Conservation (phyloP, 2,797 vertebrate species). For the Tympanoctomys barrerae region DNA sequence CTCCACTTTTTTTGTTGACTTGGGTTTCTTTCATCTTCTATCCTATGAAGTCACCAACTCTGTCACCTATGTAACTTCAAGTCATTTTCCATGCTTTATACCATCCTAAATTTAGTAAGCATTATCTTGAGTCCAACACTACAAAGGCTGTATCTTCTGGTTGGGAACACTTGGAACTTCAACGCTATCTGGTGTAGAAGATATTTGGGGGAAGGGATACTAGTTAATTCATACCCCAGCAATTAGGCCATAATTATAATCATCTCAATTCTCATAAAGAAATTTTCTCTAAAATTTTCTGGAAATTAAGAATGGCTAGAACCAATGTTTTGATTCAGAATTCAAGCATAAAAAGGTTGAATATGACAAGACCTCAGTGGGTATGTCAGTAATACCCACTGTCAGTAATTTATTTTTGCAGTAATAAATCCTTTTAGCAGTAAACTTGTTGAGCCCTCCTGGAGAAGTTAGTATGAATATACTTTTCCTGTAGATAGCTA, state of each 20-base stretch:
- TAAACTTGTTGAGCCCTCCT: background rate
- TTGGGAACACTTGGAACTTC: background rate
- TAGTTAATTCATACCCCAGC: background rate
- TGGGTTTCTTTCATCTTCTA: background rate
- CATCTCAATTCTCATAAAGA: background rate
- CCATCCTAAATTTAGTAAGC: slow-evolving; percentile 3
- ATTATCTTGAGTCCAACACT: background rate
- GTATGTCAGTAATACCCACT: too few relatives aligned
- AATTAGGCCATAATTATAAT: background rate
- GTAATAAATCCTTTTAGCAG: slow-evolving; percentile 61
- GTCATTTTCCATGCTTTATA: background rate
- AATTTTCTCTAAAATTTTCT: background rate
- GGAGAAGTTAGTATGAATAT: slow-evolving; percentile 30
- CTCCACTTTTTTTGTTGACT: slow-evolving; percentile 27
- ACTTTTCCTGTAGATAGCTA: slow-evolving; percentile 25
- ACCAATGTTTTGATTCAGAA: slow-evolving; percentile 12
- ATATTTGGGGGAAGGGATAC: background rate
- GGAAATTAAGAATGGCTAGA: slow-evolving; percentile 40
- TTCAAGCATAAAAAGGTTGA: slow-evolving; percentile 31
- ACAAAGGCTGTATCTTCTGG: background rate
- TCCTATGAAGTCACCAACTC: background rate
- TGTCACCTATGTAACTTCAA: background rate
- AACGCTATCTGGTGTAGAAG: background rate
- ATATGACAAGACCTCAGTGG: background rate
- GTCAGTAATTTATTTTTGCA: too few relatives aligned